These are phyloP conservation scores for Amphipoea oculea DNA, from an alignment of 2,888 invertebrate genomes.

Conservation along the genomic window DNA sequence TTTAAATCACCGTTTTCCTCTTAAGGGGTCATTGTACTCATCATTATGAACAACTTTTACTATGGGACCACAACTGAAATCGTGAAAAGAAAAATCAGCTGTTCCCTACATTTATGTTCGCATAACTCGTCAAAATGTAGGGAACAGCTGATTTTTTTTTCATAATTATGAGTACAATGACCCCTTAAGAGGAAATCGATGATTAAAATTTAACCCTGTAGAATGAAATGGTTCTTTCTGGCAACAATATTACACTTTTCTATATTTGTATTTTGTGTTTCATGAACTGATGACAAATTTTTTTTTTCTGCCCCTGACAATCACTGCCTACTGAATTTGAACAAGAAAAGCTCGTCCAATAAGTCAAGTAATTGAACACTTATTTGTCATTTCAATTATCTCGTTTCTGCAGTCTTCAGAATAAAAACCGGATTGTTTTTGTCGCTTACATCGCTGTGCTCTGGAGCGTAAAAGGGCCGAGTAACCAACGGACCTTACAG, in stretches of 20 bases:
- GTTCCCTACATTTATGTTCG: too few species aligned
- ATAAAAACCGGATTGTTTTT: constrained; percentile 26
- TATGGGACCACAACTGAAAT: too few species aligned
- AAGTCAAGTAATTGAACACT: constrained; percentile 6
- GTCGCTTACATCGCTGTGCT: constrained; percentile 13
- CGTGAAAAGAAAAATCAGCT: too few species aligned
- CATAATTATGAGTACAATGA: too few species aligned
- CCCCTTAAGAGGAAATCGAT: too few species aligned
- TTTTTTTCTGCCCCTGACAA: background rate
- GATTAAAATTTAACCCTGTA: too few species aligned
- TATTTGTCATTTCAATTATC: constrained; percentile 18
- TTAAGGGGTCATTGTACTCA: too few species aligned
- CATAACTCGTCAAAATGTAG: too few species aligned
- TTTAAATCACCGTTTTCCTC: too few species aligned
- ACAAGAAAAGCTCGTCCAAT: background rate
- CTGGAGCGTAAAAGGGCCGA: constrained; percentile 42
- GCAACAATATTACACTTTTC: background rate
- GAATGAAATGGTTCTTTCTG: background rate
- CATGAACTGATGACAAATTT: background rate
- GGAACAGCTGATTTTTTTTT: too few species aligned
- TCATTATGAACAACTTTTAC: too few species aligned
- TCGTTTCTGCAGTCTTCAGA: constrained; percentile 28
- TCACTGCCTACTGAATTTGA: background rate
- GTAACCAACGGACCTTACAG: constrained; percentile 15
- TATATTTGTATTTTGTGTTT: background rate